Evolutionary conservation across 2,113 vertebrate species (phyloP).

Genomic region (Hypomesus transpacificus): DNA sequence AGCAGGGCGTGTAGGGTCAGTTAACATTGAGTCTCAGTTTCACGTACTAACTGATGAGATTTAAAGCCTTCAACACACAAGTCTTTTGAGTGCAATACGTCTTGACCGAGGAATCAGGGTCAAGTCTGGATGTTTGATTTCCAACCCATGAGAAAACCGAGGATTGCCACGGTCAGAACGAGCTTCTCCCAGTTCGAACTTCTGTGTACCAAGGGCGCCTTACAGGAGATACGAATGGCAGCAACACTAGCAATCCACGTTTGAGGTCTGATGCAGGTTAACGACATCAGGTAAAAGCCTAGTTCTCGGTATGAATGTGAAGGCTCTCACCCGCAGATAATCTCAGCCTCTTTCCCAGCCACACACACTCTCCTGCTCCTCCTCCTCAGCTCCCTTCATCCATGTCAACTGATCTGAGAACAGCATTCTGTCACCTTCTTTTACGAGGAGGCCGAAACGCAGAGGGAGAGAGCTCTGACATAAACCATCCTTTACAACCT

Average conservation of each 20-base stretch:
- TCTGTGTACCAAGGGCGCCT: too few relatives aligned
- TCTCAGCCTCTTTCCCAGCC: not conserved
- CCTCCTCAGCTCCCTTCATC: not conserved
- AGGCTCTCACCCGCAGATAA: not conserved
- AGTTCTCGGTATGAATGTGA: too few relatives aligned
- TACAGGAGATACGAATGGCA: too few relatives aligned
- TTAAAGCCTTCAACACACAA: not conserved
- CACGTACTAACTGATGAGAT: constrained; percentile 1
- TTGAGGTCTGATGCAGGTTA: too few relatives aligned
- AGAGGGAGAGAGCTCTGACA: not conserved
- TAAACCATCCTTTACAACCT: constrained; percentile 19
- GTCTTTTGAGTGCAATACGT: not conserved
- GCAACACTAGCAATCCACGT: too few relatives aligned
- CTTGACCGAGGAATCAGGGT: not conserved
- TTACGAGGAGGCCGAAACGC: not conserved
- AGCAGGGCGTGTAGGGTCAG: not conserved
- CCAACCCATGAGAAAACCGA: too few relatives aligned
- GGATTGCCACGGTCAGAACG: too few relatives aligned
- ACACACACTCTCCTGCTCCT: not conserved
- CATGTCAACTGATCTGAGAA: constrained; percentile 1
- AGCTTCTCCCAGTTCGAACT: too few relatives aligned
- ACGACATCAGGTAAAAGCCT: too few relatives aligned
- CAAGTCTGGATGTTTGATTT: not conserved
- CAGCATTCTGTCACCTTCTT: constrained; percentile 2
- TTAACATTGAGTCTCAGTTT: not conserved